Conservation (phyloP, 2,113 vertebrate species). For the Meriones unguiculatus region DNA sequence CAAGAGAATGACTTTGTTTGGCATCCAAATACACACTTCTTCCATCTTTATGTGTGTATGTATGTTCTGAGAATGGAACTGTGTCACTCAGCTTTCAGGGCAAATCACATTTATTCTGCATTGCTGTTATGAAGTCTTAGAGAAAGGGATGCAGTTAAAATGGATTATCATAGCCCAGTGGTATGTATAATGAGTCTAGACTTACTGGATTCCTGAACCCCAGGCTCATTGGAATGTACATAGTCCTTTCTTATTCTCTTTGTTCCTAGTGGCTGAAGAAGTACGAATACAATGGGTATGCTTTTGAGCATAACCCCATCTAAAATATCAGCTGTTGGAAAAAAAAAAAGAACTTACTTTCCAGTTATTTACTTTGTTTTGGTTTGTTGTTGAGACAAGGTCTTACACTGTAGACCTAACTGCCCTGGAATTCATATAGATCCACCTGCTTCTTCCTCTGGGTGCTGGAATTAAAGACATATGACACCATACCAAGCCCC, state of each 20-base stretch:
- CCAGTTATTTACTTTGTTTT: background rate
- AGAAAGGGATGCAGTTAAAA: background rate
- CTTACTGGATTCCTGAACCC: background rate
- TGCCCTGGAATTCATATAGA: background rate
- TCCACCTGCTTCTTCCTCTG: background rate
- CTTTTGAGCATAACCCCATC: background rate
- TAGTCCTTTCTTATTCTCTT: background rate
- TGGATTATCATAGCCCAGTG: background rate
- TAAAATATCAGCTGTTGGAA: background rate
- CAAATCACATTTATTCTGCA: background rate
- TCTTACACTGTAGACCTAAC: background rate
- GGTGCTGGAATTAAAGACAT: background rate
- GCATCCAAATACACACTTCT: background rate
- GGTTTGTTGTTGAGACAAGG: background rate
- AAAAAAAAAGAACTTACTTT: background rate
- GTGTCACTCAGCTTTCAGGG: background rate
- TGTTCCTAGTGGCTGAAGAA: background rate
- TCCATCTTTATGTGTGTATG: background rate
- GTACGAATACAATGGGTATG: background rate
- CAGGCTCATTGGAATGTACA: background rate
- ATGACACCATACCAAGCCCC: background rate
- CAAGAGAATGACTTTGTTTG: background rate
- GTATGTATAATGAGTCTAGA: background rate
- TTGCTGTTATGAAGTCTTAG: background rate
- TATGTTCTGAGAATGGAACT: no score